Base-by-base conservation (phyloP, 2,888 invertebrate genomes). In the Nomada goodeniana region DNA sequence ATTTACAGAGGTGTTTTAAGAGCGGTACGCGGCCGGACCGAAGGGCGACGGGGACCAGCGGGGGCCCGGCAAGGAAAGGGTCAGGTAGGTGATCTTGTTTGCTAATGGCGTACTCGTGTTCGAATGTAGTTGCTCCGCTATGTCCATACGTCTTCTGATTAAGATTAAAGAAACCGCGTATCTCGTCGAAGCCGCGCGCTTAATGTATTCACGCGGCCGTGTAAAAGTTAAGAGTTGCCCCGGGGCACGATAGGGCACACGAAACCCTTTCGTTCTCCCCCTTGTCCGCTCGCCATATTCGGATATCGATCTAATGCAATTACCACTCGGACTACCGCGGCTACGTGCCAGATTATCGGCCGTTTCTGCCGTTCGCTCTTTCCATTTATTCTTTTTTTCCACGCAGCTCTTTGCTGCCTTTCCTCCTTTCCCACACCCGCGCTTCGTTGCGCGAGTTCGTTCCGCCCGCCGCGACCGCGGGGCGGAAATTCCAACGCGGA, bases 51-150 rank as follows among this genome's bases (percentile, higher is more conserved):
- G 72, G 65, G 47, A 26, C 44, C 53, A 53, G 69, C 75, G 73
- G 47, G 42, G 55, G 67, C 55, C n/a, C 26, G 57, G 82, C 76
- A 80, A 70, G 79, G 74, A 78, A 84, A 67, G 87, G 90, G 88
- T 88, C 90, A 88, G 89, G 90, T 89, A 91, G 91, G 91, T 90
- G 92, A 92, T 92, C 92, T 91, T 92, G 92, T 92, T 92, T 91
- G 93, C 93, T 93, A 93, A 93, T 93, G 93, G 93, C 91, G 91
- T 92, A 93, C 92, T 91, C 93, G 91, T 93, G 93, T 93, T 92
- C 91, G 89, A 90, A 91, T 92, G 92, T 92, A 90, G 92, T 90
- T 90, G 91, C 88, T 76, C 86, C 86, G 89, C 88, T 89, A 90
- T 88, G 91, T 91, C 92, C 91, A 92, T 92, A 92, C 90, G 92